Evolutionary conservation across 2,797 vertebrate genomes (phyloP).

Genomic region (Argyrosomus regius): DNA sequence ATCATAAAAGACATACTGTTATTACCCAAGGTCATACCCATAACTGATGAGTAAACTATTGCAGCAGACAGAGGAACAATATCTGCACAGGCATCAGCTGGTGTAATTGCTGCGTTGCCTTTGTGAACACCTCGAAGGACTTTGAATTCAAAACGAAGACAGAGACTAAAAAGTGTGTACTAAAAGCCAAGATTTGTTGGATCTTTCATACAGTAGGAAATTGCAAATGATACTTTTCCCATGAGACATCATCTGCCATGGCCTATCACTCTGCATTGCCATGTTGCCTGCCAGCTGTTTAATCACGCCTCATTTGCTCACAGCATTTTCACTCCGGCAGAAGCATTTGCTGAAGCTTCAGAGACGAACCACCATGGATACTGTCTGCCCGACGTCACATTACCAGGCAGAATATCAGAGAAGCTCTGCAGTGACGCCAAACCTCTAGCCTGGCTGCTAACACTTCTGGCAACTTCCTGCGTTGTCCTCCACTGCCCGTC

Average conservation of each 20-base stretch:
- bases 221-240: constrained; percentile 73
- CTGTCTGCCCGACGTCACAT: constrained; percentile 24
- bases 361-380: constrained; percentile 55
- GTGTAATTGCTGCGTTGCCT: constrained; percentile 21
- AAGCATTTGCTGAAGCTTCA: constrained; percentile 66
- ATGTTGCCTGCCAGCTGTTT: constrained; percentile 83
- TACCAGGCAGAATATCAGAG: constrained; percentile 43
- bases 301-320: constrained; percentile 80
- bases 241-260: constrained; percentile 75
- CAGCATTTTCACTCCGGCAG: constrained; percentile 71
- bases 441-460: constrained; percentile 38
- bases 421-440: constrained; percentile 46
- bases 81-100: neutral
- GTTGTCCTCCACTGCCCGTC: constrained; percentile 54
- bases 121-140: constrained; percentile 25
- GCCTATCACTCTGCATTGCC: constrained; percentile 74
- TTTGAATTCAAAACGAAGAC: constrained; percentile 8
- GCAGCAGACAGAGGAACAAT: constrained; percentile 4
- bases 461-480: constrained; percentile 48
- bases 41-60: constrained; percentile 24
- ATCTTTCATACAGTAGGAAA: constrained; percentile 69
- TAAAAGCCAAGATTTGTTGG: constrained; percentile 60
- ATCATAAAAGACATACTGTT: neutral
- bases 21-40: constrained; percentile 10
- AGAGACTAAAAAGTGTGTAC: constrained; percentile 33